Evolutionary conservation across 2,113 vertebrate genomes (phyloP), one percentile per base, ranked within the genome.

Genomic region (Platysternon megacephalum): DNA sequence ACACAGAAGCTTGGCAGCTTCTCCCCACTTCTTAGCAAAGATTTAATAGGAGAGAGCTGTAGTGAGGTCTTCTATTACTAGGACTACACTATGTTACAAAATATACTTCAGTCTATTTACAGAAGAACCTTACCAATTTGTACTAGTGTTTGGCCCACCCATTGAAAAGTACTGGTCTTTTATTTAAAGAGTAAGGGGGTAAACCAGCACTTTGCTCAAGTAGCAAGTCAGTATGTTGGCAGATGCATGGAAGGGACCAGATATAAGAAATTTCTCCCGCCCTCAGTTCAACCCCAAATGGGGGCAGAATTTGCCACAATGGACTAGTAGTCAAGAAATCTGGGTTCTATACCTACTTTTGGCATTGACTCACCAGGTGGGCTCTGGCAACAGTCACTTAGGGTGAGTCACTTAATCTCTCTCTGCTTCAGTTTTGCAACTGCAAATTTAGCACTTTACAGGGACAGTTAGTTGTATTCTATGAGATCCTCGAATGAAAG

Each of bases 81-180:
- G 42, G 76, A 94, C 91, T 97, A 89, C 95, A 88, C 93, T 94
- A 22, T 95, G 82, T 96, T 96, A 83, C 96, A 96, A 74, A 93
- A 93, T 94, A 92, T 55, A 89, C 29, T 91, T 19, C 61, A 91
- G 12, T 26, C 8, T 94, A 96, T 94, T 94, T 94, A 86, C 35
- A 58, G 83, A 94, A 87, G 19, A 84, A 56, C 9, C 5, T 85
- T 93, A 92, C 74, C 95, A 83, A 95, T 96, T 92, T 96, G 26
- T 74, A 58, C 93, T 89, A 82, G 78, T 94, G 58, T 65, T 52
- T 87, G 86, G 12, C 5, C 19, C 56, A 82, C 9, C 11, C 8
- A 80, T 28, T 61, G 32, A 42, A 92, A 81, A 89, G 92, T 68
- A 48, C 13, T 49, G 4, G 11, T n/a, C 61, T 86, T 85, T 56